Conservation (phyloP, 2,113 vertebrate genomes). For the Polyodon spathula region DNA sequence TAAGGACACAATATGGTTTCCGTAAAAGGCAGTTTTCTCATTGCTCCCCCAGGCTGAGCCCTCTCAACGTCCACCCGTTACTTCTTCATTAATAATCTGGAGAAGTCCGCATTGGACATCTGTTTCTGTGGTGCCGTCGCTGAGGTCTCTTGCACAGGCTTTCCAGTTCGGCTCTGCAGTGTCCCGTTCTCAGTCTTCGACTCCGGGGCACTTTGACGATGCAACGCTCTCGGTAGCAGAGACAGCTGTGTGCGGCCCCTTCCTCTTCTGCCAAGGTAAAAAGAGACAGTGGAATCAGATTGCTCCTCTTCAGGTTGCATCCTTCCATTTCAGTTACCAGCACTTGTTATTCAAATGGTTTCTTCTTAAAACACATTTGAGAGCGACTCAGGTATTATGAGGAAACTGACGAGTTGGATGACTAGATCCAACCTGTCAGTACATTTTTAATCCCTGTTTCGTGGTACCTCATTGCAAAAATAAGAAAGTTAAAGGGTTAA, state of each 20-base stretch:
- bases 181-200: conserved; percentile 76
- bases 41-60: too few relatives aligned
- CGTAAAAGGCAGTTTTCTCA: conserved; percentile 50
- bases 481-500: too few relatives aligned
- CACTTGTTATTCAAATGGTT: too few relatives aligned
- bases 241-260: conserved; percentile 86
- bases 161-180: conserved; percentile 27
- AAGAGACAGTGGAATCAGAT: neutral
- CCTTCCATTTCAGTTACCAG: too few relatives aligned
- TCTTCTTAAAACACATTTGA: too few relatives aligned
- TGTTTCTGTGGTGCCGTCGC: conserved; percentile 48
- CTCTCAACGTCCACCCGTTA: conserved; percentile 35
- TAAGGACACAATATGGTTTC: conserved; percentile 73
- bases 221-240: conserved; percentile 77
- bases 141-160: neutral
- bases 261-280: conserved; percentile 62
- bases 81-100: conserved; percentile 84
- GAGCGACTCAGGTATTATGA: too few relatives aligned
- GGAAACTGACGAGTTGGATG: too few relatives aligned
- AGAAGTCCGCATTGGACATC: conserved; percentile 93
- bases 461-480: too few relatives aligned
- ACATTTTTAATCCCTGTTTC: too few relatives aligned
- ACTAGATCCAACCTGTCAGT: too few relatives aligned
- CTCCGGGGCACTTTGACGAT: conserved; percentile 50
- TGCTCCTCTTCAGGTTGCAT: too few relatives aligned